Base-by-base conservation (phyloP, 2,888 invertebrate species). In the Anorthoa munda region DNA sequence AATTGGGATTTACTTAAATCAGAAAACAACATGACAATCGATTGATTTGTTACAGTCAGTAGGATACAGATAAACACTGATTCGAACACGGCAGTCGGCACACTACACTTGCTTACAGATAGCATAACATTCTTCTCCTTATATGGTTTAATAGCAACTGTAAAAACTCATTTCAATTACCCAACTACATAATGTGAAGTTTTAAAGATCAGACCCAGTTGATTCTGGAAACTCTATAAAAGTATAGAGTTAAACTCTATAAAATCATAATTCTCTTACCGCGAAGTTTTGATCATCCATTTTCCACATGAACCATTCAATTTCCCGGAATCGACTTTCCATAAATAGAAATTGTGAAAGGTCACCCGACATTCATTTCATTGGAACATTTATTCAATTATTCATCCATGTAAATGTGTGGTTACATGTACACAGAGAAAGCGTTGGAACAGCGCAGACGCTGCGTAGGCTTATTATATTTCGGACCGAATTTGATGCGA, bases 271-370 rank as follows among this genome's bases (percentile, higher is more conserved):
- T n/a, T 13, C 13, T 53, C 5, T 48, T 18, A 26, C 21, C 26
- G 23, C 21, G 45, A 45, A 45, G 53, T 53, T 64, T 64, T 64
- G 26, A 53, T 53, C 17, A n/a, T 68, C 23, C 21, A 59, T 63
- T 76, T 63, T 66, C 23, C 55, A 51, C 46, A 51, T 26, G 46
- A 75, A 56, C 26, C 46, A 66, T 66, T 58, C 15, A 58, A 64
- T 56, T 66, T 72, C n/a, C 26, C 46, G 56, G 80, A 77, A 74
- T n/a, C 31, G 4, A 46, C 46, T 51, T 76, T 53, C 56, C 53
- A 56, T 45, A 55, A 70, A 60, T 63, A 77, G 48, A 50, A 46
- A 31, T 60, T 55, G 9, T 50, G 26, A 71, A 77, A 55, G 50
- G 31, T 50, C 59, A 72, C 23, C 21, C 12, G 39, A 15, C 65